Base-by-base conservation (phyloP, 2,113 vertebrate genomes). In the Gobius niger region DNA sequence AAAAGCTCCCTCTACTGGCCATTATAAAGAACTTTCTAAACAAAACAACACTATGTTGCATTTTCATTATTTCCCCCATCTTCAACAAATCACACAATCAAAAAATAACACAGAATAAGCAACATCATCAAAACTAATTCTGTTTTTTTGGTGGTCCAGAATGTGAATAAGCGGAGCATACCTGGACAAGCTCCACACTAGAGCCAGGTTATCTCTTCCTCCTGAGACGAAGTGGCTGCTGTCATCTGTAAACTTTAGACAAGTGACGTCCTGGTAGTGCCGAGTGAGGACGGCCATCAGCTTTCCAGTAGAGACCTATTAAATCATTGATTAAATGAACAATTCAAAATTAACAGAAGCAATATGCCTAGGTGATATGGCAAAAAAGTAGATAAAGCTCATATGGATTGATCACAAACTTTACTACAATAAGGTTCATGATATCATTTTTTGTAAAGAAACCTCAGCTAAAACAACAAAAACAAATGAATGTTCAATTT, bases 231-330 rank as follows among this genome's bases (percentile, higher is more conserved):
- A 96, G 84, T 99, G 96, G 85, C 96, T 98, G 93, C 95, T 91
- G 80, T 99, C 98, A 0, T 96, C 96, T 0, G 97, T 97, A 80
- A 99, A 99, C 75, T 91, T 89, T 68, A 99, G 85, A 82, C 96
- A 99, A 0, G 95, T 95, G 69, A 99, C 65, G 5, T 98, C 96
- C 86, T 99, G 97, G 84, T 98, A 99, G 89, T 99, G 97, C 6
- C 96, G 92, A 70, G 87, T 96, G 70, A 99, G 93, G 69, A 97
- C 92, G 40, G 91, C 91, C 11, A 98, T 88, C 46, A 99, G 93
- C 80, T 94, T 96, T 52, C 98, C 97, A 0, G 94, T 96, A 65
- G 92, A 95, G 12, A 98, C 96, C 98, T 99, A 74, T 40, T 19
- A 63, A 70, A 71, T 19, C 24, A 76, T 3, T 71, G 7, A 47